phyloP scores from a whole-genome alignment of 2,113 vertebrate genomes.

The Scytalopus superciliaris region DNA sequence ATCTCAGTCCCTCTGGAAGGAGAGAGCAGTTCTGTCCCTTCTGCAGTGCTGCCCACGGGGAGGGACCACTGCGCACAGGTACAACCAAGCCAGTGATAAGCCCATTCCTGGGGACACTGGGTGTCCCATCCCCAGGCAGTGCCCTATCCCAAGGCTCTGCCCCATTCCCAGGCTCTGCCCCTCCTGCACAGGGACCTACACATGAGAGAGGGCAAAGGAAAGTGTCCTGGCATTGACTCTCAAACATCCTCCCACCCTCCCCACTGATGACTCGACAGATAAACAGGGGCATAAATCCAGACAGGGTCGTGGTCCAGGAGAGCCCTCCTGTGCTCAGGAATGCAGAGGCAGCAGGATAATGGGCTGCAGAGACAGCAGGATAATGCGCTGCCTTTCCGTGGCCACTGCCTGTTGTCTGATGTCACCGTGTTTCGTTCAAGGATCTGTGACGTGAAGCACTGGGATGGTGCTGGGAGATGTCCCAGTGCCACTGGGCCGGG shows the following conservation, averaged over 20 bases:
- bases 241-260: background rate
- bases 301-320: background rate
- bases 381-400: background rate
- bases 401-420: background rate
- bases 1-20: background rate
- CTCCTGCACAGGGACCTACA: accelerated
- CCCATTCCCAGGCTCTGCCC: background rate
- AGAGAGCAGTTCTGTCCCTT: accelerated
- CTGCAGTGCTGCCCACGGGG: background rate
- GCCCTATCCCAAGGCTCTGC: background rate
- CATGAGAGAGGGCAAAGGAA: background rate
- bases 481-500: background rate
- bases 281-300: background rate
- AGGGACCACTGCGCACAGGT: accelerated
- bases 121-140: background rate
- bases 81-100: accelerated
- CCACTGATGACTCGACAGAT: background rate
- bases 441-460: background rate
- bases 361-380: background rate
- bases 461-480: accelerated
- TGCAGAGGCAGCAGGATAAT: background rate
- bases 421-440: background rate
- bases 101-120: background rate
- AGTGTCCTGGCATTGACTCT: background rate
- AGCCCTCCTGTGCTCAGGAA: background rate